Evolutionary conservation across 2,888 invertebrate species (phyloP), one percentile per base, ranked within the genome.

Genomic region (Nebria brevicollis): DNA sequence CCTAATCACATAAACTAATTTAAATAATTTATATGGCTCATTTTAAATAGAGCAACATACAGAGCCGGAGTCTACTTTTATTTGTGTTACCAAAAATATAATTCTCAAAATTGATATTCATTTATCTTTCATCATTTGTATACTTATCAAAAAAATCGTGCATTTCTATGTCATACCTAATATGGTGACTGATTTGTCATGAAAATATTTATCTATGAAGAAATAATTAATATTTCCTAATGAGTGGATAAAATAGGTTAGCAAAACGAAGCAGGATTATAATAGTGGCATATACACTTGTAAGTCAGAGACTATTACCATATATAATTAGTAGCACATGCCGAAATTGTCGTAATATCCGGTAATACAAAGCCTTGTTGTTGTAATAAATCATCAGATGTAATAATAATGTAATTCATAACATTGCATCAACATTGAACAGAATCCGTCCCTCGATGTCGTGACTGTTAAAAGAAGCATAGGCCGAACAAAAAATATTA

Each of bases 351-450:
- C 54, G 54, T 54, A 54, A 54, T 54, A 54, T 54, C 54, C 54
- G 54, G 54, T 54, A 54, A 54, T 54, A 54, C 54, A 54, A 54
- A 11, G 54, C 11, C 54, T 54, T 54, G 54, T 54, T 8, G 8
- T 54, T 54, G 54, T 54, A 54, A 54, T 54, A 54, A 54, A 54
- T 54, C 54, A 54, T 54, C 54, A 54, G 54, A 54, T 54, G 54
- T 54, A 54, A 54, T 54, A 54, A 54, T 54, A 54, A 54, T 54
- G 54, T 54, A 54, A 54, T 54, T 54, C 54, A 54, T 54, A 54
- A 54, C 54, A 54, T 54, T 54, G 54, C 54, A 54, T 54, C 54
- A 54, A 54, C 54, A 54, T 11, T 13, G 54, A 54, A 54, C 54
- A 54, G 54, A 54, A 13, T 2, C 54, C 8, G 54, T 11, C 54